Evolutionary conservation across 2,797 vertebrate genomes (phyloP).

Genomic region (Gymnoscopelus microlampas): DNA sequence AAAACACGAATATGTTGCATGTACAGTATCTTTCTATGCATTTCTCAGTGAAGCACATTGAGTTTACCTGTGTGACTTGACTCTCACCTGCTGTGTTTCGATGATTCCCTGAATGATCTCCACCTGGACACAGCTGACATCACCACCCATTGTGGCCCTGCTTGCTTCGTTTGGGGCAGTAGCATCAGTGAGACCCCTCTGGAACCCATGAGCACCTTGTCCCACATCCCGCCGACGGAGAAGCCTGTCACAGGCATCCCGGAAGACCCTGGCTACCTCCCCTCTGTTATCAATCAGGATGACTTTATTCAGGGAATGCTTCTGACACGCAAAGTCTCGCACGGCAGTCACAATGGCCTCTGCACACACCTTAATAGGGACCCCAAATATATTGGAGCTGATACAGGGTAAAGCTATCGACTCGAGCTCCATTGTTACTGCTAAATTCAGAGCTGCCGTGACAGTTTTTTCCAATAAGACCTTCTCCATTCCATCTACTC

Average conservation of each 20-base stretch:
- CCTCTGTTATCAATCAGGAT: slow-evolving; percentile 58
- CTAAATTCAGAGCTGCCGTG: slow-evolving; percentile 43
- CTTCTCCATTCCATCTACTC: slow-evolving; percentile 40
- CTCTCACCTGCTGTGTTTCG: slow-evolving; percentile 66
- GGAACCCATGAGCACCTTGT: not conserved
- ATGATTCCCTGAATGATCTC: slow-evolving; percentile 62
- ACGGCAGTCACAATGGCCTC: slow-evolving; percentile 67
- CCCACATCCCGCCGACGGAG: slow-evolving; percentile 1
- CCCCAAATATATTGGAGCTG: slow-evolving; percentile 54
- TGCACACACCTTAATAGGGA: slow-evolving; percentile 60
- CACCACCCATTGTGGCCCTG: slow-evolving; percentile 17
- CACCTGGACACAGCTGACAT: slow-evolving; percentile 35
- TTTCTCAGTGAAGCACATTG: no score
- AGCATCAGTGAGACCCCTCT: not conserved
- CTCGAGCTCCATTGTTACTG: slow-evolving; percentile 39
- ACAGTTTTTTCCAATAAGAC: slow-evolving; percentile 43
- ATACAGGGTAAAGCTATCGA: slow-evolving; percentile 73
- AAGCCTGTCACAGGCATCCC: slow-evolving; percentile 53
- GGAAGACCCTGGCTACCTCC: slow-evolving; percentile 62
- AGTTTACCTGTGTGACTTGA: not conserved
- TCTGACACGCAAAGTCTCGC: slow-evolving; percentile 50
- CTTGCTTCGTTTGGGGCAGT: not conserved
- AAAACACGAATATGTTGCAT: no score
- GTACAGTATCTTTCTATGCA: no score
- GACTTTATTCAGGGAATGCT: slow-evolving; percentile 44